Percentiles rank a stretch among this genome's conserved stretches.
These are phyloP conservation scores for Pantala flavescens DNA, from an alignment of 1,140 invertebrate genomes.

Conservation along the genomic window DNA sequence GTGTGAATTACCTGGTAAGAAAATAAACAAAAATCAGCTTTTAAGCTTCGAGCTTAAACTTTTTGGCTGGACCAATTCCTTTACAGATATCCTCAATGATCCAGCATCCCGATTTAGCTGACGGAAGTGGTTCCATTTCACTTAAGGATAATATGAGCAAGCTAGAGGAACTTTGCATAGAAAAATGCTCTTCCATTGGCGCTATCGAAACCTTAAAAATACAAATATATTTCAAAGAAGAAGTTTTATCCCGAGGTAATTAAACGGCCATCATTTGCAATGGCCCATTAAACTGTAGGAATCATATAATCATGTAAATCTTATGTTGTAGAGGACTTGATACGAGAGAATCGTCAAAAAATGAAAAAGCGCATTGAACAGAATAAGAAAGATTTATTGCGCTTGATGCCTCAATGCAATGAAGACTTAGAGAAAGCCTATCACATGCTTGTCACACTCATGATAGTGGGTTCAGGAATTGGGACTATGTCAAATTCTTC, in stretches of 20 bases:
- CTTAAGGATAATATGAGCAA: conserved; percentile 19
- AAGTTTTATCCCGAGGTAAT: conserved; percentile 47
- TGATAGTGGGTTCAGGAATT: conserved; percentile 47
- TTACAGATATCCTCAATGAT: conserved; percentile 25
- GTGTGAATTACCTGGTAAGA: conserved; percentile 32
- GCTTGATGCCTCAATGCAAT: conserved; percentile 33
- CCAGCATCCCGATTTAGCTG: conserved; percentile 27
- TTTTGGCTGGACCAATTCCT: neutral
- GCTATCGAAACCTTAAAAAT: conserved; percentile 46
- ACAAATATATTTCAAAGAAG: conserved; percentile 57
- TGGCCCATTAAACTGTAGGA: neutral
- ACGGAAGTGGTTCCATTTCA: conserved; percentile 23
- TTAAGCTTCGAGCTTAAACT: neutral
- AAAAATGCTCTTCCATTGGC: conserved; percentile 27
- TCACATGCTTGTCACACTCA: conserved; percentile 50
- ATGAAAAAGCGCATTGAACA: conserved; percentile 38
- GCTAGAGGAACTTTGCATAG: conserved; percentile 28
- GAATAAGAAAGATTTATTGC: conserved; percentile 45
- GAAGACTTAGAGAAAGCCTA: conserved; percentile 43
- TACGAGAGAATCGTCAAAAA: conserved; percentile 40
- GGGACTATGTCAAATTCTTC: conserved; percentile 44
- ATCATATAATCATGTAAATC: neutral
- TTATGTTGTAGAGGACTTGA: conserved; percentile 33
- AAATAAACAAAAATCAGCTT: neutral
- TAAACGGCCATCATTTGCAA: neutral